Conservation (phyloP, 2,888 invertebrate species). For the Patella caerulea region DNA sequence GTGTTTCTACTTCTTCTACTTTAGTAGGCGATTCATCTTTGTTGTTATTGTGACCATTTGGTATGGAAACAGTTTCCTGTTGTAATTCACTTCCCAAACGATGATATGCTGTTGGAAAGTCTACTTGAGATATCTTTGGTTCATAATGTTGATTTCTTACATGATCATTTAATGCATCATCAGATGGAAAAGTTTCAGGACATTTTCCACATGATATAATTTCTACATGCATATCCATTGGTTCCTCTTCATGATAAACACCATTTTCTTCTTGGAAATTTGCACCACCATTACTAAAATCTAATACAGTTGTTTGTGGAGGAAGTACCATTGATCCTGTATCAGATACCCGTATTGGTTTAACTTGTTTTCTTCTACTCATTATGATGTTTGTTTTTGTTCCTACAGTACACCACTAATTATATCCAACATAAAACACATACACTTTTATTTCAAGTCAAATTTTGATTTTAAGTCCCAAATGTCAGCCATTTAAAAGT, state of each 20-base stretch:
- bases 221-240: constrained; percentile 43
- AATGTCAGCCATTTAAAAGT: neutral
- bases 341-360: constrained; percentile 55
- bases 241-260: constrained; percentile 43
- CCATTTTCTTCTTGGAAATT: constrained; percentile 34
- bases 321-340: constrained; percentile 20
- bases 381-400: constrained; percentile 49
- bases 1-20: constrained; percentile 4
- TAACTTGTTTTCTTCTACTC: constrained; percentile 67
- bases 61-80: constrained; percentile 49
- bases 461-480: neutral
- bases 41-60: constrained; percentile 54
- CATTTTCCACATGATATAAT: constrained; percentile 38
- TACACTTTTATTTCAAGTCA: too few species aligned
- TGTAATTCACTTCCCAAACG: constrained; percentile 87
- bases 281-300: constrained; percentile 21
- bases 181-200: constrained; percentile 40
- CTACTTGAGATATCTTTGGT: constrained; percentile 23
- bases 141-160: constrained; percentile 27
- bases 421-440: too few species aligned
- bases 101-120: constrained; percentile 76
- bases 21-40: constrained; percentile 18
- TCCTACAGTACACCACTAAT: neutral
- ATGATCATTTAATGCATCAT: constrained; percentile 37
- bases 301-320: constrained; percentile 2